Evolutionary conservation across 2,888 invertebrate species (phyloP), one percentile per base, ranked within the genome.

Genomic region (Drosophila mimetica): DNA sequence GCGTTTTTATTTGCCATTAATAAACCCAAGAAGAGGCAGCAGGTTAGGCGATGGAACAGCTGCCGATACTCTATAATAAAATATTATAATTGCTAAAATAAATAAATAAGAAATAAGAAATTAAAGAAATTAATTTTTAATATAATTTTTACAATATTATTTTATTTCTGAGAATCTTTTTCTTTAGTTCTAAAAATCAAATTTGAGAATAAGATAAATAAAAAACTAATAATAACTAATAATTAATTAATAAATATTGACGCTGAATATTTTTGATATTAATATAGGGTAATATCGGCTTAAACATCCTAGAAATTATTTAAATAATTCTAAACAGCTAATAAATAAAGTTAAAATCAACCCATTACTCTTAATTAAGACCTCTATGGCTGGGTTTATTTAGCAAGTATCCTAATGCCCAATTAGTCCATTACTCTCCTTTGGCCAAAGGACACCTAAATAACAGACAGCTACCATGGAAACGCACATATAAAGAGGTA

Each of bases 1-100:
- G 47, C 53, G 51, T 53, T 59, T 59, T 59, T 44, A 44, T 47
- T 30, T 44, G 47, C 46, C 47, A 59, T 70, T 69, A 69, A 69
- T 69, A 58, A 52, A 52, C 41, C 18, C 37, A 41, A 39, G 36
- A n/a, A 34, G 22, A 14, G 60, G 0, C 2, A 9, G 22, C 1
- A 32, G 16, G 37, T 22, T 34, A 9, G 16, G n/a, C 18, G n/a
- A 28, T 30, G 37, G n/a, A 46, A n/a, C 11, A 37, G n/a, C 13
- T 13, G 11, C 16, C 46, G 16, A 39, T 61, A 39, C 44, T 39
- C 30, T 57, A 8, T 13, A 13, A 5, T 2, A 11, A 39, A n/a
- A n/a, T n/a, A n/a, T n/a, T n/a, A n/a, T n/a, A n/a, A n/a, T n/a
- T n/a, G 1, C 16, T 11, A 9, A 2, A 2, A 13, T 13, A 41